phyloP scores from a whole-genome alignment of 1,140 invertebrate species.

The Halyomorpha halys region DNA sequence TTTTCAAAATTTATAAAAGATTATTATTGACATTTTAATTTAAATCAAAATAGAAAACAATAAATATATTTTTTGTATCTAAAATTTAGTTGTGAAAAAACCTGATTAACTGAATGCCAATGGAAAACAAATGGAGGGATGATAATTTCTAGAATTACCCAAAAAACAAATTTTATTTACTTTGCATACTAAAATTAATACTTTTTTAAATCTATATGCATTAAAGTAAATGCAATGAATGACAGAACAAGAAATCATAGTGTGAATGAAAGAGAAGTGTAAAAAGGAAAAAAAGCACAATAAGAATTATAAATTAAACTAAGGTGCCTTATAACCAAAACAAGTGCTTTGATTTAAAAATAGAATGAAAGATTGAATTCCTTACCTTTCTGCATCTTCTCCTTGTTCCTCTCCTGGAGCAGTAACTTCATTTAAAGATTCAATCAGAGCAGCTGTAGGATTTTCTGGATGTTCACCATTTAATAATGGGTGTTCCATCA shows the following conservation, averaged over 20 bases:
- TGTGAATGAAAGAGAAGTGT: background rate
- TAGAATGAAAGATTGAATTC: slow-evolving; percentile 20
- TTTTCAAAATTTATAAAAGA: too few species aligned
- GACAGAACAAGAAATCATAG: background rate
- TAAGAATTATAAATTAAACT: background rate
- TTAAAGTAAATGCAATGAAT: background rate
- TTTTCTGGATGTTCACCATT: slow-evolving; percentile 28
- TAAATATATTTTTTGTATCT: too few species aligned
- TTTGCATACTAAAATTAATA: background rate
- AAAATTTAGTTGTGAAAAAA: too few species aligned
- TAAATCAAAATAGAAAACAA: too few species aligned
- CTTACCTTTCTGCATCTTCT: slow-evolving; percentile 56
- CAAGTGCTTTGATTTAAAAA: slow-evolving; percentile 4
- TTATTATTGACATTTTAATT: too few species aligned
- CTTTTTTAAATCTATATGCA: background rate
- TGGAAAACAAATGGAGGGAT: too few species aligned
- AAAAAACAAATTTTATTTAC: too few species aligned
- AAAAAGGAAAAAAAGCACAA: background rate
- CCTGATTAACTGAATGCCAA: too few species aligned
- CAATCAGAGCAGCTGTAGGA: slow-evolving; percentile 37
- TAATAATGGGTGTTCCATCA: slow-evolving; percentile 22
- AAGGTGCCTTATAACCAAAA: slow-evolving; percentile 8
- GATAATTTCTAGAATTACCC: too few species aligned
- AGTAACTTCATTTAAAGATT: slow-evolving; percentile 40
- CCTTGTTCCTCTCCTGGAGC: slow-evolving; percentile 39